phyloP scores from a whole-genome alignment of 2,888 invertebrate species.

The Luperina nickerlii region DNA sequence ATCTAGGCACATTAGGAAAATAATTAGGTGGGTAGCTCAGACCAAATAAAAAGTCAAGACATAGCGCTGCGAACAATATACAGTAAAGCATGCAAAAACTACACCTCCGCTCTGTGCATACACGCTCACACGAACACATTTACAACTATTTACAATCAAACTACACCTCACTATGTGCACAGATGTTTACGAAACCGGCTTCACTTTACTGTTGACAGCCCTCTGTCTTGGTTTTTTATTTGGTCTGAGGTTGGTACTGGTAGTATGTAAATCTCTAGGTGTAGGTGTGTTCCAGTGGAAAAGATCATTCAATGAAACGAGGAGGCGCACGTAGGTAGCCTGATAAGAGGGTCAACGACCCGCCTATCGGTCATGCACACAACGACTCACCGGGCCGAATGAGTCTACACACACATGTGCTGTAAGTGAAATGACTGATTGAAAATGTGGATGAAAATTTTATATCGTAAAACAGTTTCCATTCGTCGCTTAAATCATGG shows the following conservation, averaged over 20 bases:
- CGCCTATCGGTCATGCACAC: conserved; percentile 83
- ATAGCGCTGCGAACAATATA: too few relatives aligned
- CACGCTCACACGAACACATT: too few relatives aligned
- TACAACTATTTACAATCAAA: too few relatives aligned
- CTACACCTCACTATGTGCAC: too few relatives aligned
- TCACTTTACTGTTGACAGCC: too few relatives aligned
- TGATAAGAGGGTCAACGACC: conserved; percentile 81
- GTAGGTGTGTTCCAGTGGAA: conserved; percentile 32
- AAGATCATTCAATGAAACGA: conserved; percentile 63
- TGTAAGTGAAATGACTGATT: conserved; percentile 60
- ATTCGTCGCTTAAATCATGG: conserved; percentile 35
- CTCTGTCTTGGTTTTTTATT: too few relatives aligned
- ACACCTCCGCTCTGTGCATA: too few relatives aligned
- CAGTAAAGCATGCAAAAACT: too few relatives aligned
- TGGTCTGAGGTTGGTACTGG: neutral
- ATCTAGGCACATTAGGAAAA: conserved; percentile 15
- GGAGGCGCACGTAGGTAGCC: conserved; percentile 69
- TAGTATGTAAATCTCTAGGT: conserved; percentile 26
- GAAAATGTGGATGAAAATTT: conserved; percentile 67
- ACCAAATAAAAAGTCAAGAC: too few relatives aligned
- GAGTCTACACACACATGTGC: conserved; percentile 54
- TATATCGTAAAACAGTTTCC: conserved; percentile 58
- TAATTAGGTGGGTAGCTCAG: neutral
- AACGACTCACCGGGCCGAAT: conserved; percentile 61
- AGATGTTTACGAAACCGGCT: too few relatives aligned